phyloP scores from a whole-genome alignment of 2,888 invertebrate species.

The Platycnemis pennipes region DNA sequence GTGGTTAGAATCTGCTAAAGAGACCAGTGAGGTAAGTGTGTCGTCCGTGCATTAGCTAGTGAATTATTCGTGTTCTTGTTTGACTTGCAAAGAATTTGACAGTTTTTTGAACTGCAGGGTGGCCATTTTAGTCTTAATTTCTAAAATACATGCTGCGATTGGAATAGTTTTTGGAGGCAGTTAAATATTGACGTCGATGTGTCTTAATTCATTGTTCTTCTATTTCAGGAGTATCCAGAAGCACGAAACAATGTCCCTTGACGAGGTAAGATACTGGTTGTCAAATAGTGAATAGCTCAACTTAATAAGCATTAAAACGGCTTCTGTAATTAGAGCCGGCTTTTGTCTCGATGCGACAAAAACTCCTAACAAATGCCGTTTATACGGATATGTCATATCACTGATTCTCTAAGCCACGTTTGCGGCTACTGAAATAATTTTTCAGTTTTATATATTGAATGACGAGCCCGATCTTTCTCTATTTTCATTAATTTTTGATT shows the following conservation, averaged over 20 bases:
- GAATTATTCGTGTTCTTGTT: background rate
- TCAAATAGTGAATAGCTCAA: too few species aligned
- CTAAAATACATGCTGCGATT: background rate
- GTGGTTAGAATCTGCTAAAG: background rate
- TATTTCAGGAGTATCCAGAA: background rate
- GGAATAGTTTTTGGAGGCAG: background rate
- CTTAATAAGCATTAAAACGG: too few species aligned
- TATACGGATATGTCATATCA: too few species aligned
- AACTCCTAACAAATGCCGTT: too few species aligned
- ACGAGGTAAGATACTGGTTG: slow-evolving; percentile 30
- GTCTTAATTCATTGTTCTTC: background rate
- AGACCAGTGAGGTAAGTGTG: background rate
- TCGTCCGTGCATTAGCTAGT: background rate
- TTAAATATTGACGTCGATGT: background rate
- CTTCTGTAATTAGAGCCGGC: too few species aligned
- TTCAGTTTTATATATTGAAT: too few species aligned
- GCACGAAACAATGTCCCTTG: slow-evolving; percentile 32
- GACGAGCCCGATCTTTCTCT: too few species aligned
- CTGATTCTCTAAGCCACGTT: too few species aligned
- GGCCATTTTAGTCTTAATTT: background rate
- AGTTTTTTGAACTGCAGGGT: background rate
- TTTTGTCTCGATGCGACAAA: too few species aligned
- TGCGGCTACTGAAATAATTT: too few species aligned
- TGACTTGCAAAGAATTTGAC: background rate
- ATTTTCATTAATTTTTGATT: too few species aligned